Evolutionary conservation across 2,888 invertebrate species (phyloP), one percentile per base, ranked within the genome.

Genomic region (Tetanocera ferruginea): DNA sequence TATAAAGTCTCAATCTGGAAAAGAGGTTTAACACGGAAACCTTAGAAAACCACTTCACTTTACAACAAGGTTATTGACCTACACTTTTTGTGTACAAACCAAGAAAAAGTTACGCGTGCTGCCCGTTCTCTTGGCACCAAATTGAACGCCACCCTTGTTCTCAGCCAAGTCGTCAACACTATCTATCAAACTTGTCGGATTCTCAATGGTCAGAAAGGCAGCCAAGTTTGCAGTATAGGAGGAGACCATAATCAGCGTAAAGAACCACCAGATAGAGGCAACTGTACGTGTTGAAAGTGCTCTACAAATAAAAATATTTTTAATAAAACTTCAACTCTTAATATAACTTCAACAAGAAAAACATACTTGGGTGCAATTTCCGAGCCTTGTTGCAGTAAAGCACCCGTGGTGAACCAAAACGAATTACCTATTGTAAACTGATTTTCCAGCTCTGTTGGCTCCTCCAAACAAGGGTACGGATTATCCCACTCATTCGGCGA

Each of bases 191-290:
- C 93, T 93, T 71, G 92, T 92, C 3, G 93, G 91, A 0, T 93
- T 93, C 88, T 96, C 96, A 2, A 96, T 94, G 0, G 97, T 97
- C 9, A 97, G 90, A 86, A 96, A 97, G 17, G 97, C 97, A 73
- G 97, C 97, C 80, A 97, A 91, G 90, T 97, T 97, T 14, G 97
- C 97, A 0, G 97, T 97, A 87, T 97, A 97, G 0, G 96, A 96
- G 0, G 94, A 93, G 1, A 95, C 90, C 83, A 90, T 89, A 85
- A 97, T 96, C 57, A 97, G 90, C 0, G 95, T 95, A 87, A 97
- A 97, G 86, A 97, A 96, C 95, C 95, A 96, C 96, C 95, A 95
- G 85, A 94, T 93, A 78, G 94, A 95, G 0, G 95, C 97, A 6
- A 96, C 93, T 90, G 96, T 94, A 80, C 97, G 91, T 0, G 97